Percentiles rank a stretch among this genome's conserved stretches.
Conservation (phyloP, 2,113 vertebrate species). For the Actinemys pallida region DNA sequence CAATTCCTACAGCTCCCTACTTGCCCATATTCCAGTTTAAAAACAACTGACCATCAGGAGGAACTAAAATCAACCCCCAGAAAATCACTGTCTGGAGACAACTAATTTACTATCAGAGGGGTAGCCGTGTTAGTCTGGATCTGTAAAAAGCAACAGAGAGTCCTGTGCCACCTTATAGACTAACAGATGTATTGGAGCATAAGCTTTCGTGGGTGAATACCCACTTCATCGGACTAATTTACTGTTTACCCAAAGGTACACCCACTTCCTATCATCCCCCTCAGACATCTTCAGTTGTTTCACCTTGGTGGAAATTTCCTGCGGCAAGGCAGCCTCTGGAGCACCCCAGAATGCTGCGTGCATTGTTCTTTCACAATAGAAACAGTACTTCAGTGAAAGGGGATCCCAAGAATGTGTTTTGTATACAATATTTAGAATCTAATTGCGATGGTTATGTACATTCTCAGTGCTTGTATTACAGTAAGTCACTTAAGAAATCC, state of each 20-base stretch:
- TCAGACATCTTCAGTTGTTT: neutral
- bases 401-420: neutral
- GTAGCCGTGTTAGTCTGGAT: no score
- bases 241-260: neutral
- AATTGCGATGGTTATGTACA: neutral
- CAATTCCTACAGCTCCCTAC: neutral
- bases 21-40: neutral
- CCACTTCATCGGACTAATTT: neutral
- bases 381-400: neutral
- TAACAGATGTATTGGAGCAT: no score
- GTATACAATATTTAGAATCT: neutral
- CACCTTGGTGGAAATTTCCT: neutral
- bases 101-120: neutral
- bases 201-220: no score
- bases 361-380: neutral
- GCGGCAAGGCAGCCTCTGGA: neutral
- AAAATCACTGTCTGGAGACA: neutral
- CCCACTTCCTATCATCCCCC: neutral
- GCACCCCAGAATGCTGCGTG: neutral
- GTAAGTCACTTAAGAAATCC: neutral
- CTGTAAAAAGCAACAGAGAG: no score
- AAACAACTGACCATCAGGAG: neutral
- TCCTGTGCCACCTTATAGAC: no score
- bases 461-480: neutral
- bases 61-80: neutral